These are phyloP conservation scores for Cassiopea andromeda DNA, from an alignment of 30 jellyfish, hydroid and myxozoan genomes.

Conservation along the genomic window DNA sequence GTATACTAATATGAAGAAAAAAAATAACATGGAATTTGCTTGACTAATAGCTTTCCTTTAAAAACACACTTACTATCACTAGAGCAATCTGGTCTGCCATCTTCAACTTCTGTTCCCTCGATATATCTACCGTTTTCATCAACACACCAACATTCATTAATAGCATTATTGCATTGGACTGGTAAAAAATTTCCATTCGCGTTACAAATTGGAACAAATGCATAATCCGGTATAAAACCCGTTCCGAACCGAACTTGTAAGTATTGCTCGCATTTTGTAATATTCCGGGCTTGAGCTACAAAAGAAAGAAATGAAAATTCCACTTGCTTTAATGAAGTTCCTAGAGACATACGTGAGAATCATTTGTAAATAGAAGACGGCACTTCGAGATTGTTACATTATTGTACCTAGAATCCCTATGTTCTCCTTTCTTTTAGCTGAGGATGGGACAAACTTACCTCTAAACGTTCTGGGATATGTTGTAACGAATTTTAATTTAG, in stretches of 20 bases:
- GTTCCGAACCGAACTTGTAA: neutral
- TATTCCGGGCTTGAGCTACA: conserved; percentile 11
- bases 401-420: too few species aligned
- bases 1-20: too few species aligned
- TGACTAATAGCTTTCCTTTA: neutral
- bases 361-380: neutral
- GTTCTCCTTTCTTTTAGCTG: too few species aligned
- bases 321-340: neutral
- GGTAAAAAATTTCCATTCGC: conserved; percentile 31
- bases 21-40: neutral
- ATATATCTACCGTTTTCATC: conserved; percentile 47
- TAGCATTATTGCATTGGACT: conserved; percentile 75
- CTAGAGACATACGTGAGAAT: neutral
- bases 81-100: conserved; percentile 31
- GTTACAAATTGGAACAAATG: conserved; percentile 61
- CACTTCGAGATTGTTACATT: too few species aligned
- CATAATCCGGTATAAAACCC: conserved; percentile 27
- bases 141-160: conserved; percentile 89
- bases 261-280: conserved; percentile 30
- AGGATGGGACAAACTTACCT: too few species aligned
- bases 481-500: too few species aligned
- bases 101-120: conserved; percentile 32
- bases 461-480: too few species aligned
- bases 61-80: neutral
- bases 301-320: neutral